These are phyloP conservation scores for Diabrotica balteata DNA, from an alignment of 2,888 invertebrate species.

Conservation along the genomic window DNA sequence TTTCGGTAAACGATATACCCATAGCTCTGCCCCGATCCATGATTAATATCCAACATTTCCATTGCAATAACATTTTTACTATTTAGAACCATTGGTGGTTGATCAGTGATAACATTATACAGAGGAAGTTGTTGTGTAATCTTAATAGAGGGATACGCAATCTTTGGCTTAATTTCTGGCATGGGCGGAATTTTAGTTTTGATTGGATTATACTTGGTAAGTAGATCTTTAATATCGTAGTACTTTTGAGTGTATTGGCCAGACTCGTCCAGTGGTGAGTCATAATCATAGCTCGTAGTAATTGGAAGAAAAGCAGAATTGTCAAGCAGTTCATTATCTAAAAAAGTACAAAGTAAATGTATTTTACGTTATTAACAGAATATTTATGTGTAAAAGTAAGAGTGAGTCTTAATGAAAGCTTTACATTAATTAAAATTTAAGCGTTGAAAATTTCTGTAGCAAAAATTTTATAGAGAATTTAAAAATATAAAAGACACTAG, in stretches of 20 bases:
- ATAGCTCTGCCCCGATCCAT: constrained; percentile 63
- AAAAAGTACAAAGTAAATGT: constrained; percentile 1
- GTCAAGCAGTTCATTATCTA: constrained; percentile 22
- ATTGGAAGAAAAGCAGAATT: constrained; percentile 44
- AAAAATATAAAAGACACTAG: too few species aligned
- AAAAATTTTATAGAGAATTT: too few species aligned
- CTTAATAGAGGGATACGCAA: constrained; percentile 66
- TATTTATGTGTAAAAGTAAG: too few species aligned
- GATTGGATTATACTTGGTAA: constrained; percentile 52
- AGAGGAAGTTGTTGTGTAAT: constrained; percentile 44
- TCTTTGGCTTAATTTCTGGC: constrained; percentile 77
- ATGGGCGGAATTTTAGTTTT: constrained; percentile 65
- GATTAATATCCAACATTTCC: constrained; percentile 57
- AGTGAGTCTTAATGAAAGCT: too few species aligned
- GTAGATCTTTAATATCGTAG: constrained; percentile 65
- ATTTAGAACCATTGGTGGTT: constrained; percentile 29
- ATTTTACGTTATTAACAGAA: background rate
- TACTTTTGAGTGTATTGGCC: constrained; percentile 85
- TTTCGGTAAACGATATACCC: constrained; percentile 65
- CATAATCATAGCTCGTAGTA: constrained; percentile 75
- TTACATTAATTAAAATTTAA: too few species aligned
- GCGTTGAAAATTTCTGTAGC: too few species aligned
- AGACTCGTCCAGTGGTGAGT: constrained; percentile 88
- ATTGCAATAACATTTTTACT: constrained; percentile 44
- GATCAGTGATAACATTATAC: constrained; percentile 33